Conservation (phyloP, 2,888 invertebrate genomes). For the Apantesis nais region DNA sequence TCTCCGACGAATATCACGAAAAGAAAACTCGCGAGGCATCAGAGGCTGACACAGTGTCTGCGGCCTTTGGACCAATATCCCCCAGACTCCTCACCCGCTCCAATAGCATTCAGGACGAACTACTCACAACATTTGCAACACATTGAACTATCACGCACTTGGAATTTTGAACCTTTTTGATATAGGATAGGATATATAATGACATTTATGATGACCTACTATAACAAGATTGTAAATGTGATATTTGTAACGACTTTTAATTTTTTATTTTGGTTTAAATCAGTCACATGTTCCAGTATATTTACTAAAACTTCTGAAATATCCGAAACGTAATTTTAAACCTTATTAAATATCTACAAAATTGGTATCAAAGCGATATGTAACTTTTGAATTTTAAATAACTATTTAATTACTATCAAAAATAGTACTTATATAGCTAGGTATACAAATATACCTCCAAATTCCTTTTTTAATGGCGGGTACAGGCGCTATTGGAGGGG, state of each 20-base stretch:
- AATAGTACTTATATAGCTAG: too few species aligned
- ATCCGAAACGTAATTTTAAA: background rate
- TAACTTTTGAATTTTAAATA: background rate
- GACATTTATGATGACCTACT: background rate
- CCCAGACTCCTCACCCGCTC: conserved; percentile 89
- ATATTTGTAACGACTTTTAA: background rate
- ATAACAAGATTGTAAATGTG: background rate
- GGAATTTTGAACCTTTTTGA: conserved; percentile 16
- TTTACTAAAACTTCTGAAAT: background rate
- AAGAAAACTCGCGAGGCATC: conserved; percentile 87
- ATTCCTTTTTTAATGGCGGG: too few species aligned
- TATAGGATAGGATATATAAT: background rate
- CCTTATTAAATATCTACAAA: background rate
- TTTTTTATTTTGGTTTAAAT: background rate
- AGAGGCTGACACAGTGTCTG: conserved; percentile 85
- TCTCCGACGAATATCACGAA: conserved; percentile 92
- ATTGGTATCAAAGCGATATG: background rate
- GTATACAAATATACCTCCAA: too few species aligned
- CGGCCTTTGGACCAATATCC: conserved; percentile 84
- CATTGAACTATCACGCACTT: conserved; percentile 49
- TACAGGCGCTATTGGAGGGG: too few species aligned
- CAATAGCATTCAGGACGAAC: conserved; percentile 94
- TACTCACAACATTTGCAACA: conserved; percentile 81
- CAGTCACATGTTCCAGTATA: background rate
- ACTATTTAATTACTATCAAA: too few species aligned